Percentiles rank a stretch among this genome's conserved stretches.
phyloP scores from a whole-genome alignment of 2,113 vertebrate species.

The Rafetus swinhoei region DNA sequence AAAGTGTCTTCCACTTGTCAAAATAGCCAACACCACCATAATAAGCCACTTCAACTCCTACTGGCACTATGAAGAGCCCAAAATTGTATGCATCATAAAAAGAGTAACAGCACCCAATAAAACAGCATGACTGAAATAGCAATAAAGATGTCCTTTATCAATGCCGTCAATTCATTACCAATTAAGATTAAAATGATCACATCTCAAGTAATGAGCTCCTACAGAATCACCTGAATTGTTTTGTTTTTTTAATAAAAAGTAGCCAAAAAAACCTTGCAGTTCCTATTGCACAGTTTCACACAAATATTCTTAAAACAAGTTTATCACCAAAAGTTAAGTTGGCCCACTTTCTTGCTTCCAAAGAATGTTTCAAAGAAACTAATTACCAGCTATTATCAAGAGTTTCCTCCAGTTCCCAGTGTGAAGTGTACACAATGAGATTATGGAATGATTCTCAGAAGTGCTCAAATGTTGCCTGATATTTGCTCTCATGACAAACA shows the following conservation, averaged over 20 bases:
- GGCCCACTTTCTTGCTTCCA: neutral
- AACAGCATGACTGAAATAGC: neutral
- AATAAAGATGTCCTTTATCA: neutral
- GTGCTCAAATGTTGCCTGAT: neutral
- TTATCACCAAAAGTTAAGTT: neutral
- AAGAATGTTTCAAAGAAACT: neutral
- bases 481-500: neutral
- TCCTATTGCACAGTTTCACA: neutral
- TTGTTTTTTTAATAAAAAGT: neutral
- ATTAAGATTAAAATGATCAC: neutral
- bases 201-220: neutral
- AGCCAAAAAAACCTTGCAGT: neutral
- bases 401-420: neutral
- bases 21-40: neutral
- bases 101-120: neutral
- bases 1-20: neutral
- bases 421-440: neutral
- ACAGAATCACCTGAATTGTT: neutral
- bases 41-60: neutral
- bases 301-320: neutral
- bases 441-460: neutral
- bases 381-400: neutral
- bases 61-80: neutral
- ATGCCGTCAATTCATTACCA: neutral
- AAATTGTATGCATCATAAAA: neutral